Base-by-base conservation (phyloP, 35 echinoderm and acorn worm species). In the Apostichopus californicus region DNA sequence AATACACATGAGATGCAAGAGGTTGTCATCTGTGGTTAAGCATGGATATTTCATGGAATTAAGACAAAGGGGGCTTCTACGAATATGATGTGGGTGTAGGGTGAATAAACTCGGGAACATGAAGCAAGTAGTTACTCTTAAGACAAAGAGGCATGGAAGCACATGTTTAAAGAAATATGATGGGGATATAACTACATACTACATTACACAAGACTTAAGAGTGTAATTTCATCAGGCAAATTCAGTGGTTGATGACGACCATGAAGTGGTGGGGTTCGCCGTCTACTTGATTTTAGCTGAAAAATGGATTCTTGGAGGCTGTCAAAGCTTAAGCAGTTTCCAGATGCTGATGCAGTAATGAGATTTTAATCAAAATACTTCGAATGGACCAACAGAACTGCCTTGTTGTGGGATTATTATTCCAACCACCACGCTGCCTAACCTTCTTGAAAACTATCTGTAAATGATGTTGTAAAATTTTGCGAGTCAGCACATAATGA, bases 401-500 rank as follows among this genome's bases (percentile, higher is more conserved):
- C 8, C 86, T 22, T 88, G 86, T 88, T 57, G 83, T 87, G 55
- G 86, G 60, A 52, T 88, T 70, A 68, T 88, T 88, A 60, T 88
- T 88, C 86, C 86, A 88, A 15, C 86, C 86, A 70, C 57, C 86
- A 68, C 65, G 86, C 28, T 88, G 86, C 86, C 86, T 88, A 8
- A 88, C 20, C 20, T 88, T 88, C 0, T 88, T 88, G 57, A 65
- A 88, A 72, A 88, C 65, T 18, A 88, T 65, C 57, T 66, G 53
- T 68, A 59, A 61, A 59, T 87, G 83, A 59, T 60, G 54, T 87
- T 87, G 83, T 17, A 57, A 59, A 65, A 87, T 58, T 59, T 87
- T 63, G 83, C 59, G 53, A 20, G 53, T 87, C 10, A 87, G 55
- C 0, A 61, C 11, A 9, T 87, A 87, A 59, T 87, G 17, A 87